Evolutionary conservation across 2,113 vertebrate species (phyloP).

Genomic region (Asarcornis scutulata): DNA sequence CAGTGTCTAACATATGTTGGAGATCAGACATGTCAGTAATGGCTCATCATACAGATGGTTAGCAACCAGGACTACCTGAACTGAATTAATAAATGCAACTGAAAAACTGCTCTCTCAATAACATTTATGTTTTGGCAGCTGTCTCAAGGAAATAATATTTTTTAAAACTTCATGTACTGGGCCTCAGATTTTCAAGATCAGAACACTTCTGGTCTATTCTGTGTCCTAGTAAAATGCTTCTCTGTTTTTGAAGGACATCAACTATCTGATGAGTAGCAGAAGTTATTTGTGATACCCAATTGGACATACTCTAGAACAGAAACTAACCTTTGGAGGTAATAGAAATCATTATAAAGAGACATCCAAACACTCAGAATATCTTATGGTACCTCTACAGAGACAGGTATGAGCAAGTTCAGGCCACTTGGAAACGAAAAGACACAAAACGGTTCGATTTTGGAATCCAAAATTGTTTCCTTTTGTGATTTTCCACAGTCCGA

Average conservation of each 20-base stretch:
- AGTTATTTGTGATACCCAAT: background rate
- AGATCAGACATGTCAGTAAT: background rate
- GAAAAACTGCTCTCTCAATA: background rate
- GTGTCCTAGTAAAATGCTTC: background rate
- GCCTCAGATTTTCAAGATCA: background rate
- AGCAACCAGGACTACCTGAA: background rate
- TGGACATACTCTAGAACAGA: background rate
- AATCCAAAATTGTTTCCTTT: background rate
- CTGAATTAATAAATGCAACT: background rate
- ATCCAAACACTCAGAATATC: background rate
- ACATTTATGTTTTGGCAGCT: background rate
- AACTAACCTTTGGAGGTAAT: background rate
- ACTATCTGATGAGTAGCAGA: background rate
- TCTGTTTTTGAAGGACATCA: background rate
- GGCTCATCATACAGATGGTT: background rate
- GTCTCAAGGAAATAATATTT: background rate
- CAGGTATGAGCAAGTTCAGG: background rate
- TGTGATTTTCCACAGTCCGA: background rate
- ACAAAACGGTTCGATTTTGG: background rate
- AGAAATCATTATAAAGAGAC: background rate
- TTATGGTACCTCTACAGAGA: background rate
- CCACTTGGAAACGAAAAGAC: background rate
- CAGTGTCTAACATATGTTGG: background rate
- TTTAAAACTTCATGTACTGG: rapidly evolving
- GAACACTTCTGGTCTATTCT: background rate